Evolutionary conservation across 2,797 vertebrate genomes (phyloP).

Genomic region (Gallinago stenura): DNA sequence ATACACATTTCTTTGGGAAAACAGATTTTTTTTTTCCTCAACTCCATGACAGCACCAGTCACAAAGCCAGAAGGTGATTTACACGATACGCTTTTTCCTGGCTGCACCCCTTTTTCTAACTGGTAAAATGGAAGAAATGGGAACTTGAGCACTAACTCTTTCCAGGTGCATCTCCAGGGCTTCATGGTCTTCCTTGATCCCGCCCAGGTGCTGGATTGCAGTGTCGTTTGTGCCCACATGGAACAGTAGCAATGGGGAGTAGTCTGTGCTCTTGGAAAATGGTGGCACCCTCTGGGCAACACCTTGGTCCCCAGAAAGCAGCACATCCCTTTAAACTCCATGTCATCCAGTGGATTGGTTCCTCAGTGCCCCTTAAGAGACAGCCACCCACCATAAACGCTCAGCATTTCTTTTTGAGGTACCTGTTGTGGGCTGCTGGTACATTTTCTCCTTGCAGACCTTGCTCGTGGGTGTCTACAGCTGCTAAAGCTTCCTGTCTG

Average conservation of each 20-base stretch:
- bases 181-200: not conserved
- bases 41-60: not conserved
- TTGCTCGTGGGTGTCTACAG: not conserved
- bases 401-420: fast-evolving
- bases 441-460: not conserved
- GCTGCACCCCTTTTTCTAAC: not conserved
- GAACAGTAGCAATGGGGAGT: not conserved
- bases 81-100: not conserved
- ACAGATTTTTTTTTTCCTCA: too few relatives aligned
- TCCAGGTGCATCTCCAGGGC: not conserved
- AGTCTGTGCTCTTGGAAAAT: not conserved
- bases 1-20: too few relatives aligned
- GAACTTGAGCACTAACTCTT: not conserved
- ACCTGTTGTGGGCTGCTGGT: not conserved
- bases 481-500: not conserved
- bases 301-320: not conserved
- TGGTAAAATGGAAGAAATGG: not conserved
- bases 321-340: fast-evolving
- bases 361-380: fast-evolving
- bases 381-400: fast-evolving
- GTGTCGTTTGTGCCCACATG: not conserved
- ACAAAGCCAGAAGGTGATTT: not conserved
- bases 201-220: not conserved
- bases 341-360: fast-evolving
- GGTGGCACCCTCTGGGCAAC: not conserved